These are phyloP conservation scores for Ryuthela nishihirai DNA, from an alignment of 2,888 invertebrate genomes.

Conservation along the genomic window DNA sequence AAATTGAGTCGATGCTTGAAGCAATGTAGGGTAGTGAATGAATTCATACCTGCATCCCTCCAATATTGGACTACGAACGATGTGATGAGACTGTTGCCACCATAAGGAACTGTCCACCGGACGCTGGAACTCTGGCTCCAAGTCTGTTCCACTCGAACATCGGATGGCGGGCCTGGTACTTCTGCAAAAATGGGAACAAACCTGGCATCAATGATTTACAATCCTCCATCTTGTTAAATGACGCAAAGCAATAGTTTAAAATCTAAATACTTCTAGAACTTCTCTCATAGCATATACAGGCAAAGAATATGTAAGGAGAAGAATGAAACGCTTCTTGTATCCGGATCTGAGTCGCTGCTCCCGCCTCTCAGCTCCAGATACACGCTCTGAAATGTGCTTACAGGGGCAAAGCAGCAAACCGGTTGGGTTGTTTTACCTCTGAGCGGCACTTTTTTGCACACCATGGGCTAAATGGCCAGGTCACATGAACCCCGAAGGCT, in stretches of 20 bases:
- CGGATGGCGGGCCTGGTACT: constrained; percentile 42
- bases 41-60: constrained; percentile 35
- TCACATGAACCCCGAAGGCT: too few species aligned
- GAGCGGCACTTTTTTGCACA: too few species aligned
- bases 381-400: background rate
- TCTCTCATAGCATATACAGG: too few species aligned
- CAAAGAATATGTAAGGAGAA: too few species aligned
- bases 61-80: constrained; percentile 43
- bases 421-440: too few species aligned
- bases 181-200: constrained; percentile 40
- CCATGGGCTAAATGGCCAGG: too few species aligned
- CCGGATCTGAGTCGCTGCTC: constrained; percentile 11
- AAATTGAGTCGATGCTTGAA: too few species aligned
- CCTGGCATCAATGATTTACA: too few species aligned
- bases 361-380: background rate
- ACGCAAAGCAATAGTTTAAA: too few species aligned
- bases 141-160: constrained; percentile 41
- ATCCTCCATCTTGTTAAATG: too few species aligned
- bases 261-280: too few species aligned
- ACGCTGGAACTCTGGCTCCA: constrained; percentile 43
- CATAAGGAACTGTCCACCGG: constrained; percentile 41
- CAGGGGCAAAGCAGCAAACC: background rate
- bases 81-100: constrained; percentile 43
- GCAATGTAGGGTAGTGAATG: background rate
- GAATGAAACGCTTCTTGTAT: too few species aligned